Evolutionary conservation across 1,140 invertebrate genomes (phyloP), one percentile per base, ranked within the genome.

Genomic region (Papilio polyxenes): DNA sequence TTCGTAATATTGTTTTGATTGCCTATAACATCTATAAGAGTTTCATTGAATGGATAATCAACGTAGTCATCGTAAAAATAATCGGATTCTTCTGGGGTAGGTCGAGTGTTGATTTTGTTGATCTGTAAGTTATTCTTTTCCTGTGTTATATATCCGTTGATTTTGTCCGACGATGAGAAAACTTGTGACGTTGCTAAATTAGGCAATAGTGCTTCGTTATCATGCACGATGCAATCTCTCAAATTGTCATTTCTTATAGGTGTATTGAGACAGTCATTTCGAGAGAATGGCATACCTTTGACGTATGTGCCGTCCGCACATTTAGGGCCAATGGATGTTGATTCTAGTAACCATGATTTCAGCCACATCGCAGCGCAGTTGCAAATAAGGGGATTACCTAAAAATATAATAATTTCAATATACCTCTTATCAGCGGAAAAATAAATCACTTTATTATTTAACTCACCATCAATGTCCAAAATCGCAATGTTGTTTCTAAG

Each of bases 41-140:
- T 96, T 77, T 95, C 95, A 89, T 96, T 96, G 76, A 95, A 95
- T 74, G 95, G 95, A 92, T 97, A 97, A 88, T 98, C 97, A 3
- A 97, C 94, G 91, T 97, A 98, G 83, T 98, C 97, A 87, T 97
- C 97, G 88, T 98, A 97, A 85, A 97, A 96, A 86, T 97, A 97
- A 85, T 98, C 97, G 2, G 96, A 96, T 87, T 97, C 97, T 83
- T 96, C 96, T 1, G 96, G 96, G 10, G 96, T 93, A 7, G 96
- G 96, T 69, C 94, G 89, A 86, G 95, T 89, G 85, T 92, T 84
- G 83, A 90, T 82, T 92, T 94, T 94, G 83, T 93, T 93, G 6
- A 83, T 86, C 75, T 91, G 87, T 81, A 90, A 91, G 79, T 87
- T 91, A 65, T 93, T 92, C 86, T 92, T 93, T 76, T 92, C 90